Evolutionary conservation across 2,113 vertebrate species (phyloP).

Genomic region (Thomomys bottae): DNA sequence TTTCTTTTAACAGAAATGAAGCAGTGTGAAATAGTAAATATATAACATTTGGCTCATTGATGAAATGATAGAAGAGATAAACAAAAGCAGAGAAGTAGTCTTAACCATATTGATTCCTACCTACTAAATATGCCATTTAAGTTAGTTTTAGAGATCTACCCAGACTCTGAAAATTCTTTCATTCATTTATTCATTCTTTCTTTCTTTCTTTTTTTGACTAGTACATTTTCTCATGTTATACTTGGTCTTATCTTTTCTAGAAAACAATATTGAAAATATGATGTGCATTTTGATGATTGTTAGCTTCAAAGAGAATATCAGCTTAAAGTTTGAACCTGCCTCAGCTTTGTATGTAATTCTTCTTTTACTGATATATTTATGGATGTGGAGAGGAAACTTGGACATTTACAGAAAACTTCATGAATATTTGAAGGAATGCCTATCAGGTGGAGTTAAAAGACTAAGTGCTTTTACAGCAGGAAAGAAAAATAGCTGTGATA

Average conservation of each 20-base stretch:
- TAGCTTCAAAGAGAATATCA: conserved; percentile 50
- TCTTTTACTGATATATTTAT: conserved; percentile 63
- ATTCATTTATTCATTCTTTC: no score
- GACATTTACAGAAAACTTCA: conserved; percentile 66
- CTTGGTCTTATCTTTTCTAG: not conserved
- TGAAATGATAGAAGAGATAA: not conserved
- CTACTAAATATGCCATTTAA: not conserved
- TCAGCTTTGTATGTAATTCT: conserved; percentile 18
- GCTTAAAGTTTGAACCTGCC: conserved; percentile 53
- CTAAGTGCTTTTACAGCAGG: conserved; percentile 54
- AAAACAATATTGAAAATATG: not conserved
- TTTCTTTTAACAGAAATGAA: not conserved
- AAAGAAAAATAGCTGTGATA: conserved; percentile 61
- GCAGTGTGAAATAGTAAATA: not conserved
- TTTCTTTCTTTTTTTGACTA: not conserved
- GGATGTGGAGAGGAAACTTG: conserved; percentile 50
- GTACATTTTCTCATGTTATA: not conserved
- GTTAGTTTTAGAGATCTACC: not conserved
- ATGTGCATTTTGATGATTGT: conserved; percentile 29
- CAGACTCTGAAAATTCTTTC: not conserved
- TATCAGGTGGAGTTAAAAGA: conserved; percentile 49
- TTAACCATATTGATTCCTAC: not conserved
- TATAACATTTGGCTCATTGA: not conserved
- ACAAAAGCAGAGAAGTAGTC: not conserved
- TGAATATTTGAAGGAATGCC: conserved; percentile 66